Evolutionary conservation across 2,113 vertebrate species (phyloP).

Genomic region (Mobula birostris): DNA sequence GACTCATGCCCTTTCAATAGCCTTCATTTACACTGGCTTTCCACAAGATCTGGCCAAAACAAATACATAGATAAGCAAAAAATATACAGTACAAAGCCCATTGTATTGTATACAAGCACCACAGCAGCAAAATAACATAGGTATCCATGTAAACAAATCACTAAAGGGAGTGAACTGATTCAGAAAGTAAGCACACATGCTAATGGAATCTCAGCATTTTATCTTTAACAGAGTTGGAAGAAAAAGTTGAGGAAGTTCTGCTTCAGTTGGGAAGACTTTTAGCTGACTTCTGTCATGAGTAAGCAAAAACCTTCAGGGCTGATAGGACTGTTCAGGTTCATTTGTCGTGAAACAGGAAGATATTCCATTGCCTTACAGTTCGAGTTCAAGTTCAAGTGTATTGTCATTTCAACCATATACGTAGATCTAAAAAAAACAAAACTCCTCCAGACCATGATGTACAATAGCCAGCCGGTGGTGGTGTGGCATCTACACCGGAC

Average conservation of each 20-base stretch:
- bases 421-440: no score
- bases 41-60: background rate
- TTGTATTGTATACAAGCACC: background rate
- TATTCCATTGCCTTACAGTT: background rate
- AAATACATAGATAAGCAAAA: background rate
- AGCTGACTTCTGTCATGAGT: background rate
- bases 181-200: background rate
- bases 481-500: no score
- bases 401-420: no score
- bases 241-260: background rate
- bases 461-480: no score
- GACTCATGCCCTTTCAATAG: background rate
- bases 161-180: background rate
- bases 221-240: background rate
- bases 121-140: background rate
- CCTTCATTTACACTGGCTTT: background rate
- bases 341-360: background rate
- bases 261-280: background rate
- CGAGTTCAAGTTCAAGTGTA: no score
- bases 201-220: background rate
- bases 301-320: background rate
- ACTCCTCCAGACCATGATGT: no score
- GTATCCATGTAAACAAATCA: background rate
- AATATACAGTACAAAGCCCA: slow-evolving; percentile 18
- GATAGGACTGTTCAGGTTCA: background rate